Evolutionary conservation across 2,113 vertebrate species (phyloP).

Genomic region (Ranitomeya imitator): DNA sequence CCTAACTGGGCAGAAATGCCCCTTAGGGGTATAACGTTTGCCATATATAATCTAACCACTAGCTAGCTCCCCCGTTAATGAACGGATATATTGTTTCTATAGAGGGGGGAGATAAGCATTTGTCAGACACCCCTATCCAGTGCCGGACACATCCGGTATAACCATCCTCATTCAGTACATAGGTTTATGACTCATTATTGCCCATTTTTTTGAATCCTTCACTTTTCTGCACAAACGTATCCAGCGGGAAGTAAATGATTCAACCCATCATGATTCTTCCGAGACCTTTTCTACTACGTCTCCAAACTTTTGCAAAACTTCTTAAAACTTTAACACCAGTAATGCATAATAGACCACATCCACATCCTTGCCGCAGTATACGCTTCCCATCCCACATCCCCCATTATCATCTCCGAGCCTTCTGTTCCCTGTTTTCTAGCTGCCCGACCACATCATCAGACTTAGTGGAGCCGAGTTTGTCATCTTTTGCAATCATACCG

Average conservation of each 20-base stretch:
- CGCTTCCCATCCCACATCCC: background rate
- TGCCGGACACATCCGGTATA: too few relatives aligned
- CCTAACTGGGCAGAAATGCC: too few relatives aligned
- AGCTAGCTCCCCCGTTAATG: too few relatives aligned
- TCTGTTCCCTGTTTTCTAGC: background rate
- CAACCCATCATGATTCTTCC: background rate
- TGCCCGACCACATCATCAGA: background rate
- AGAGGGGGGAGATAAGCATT: too few relatives aligned
- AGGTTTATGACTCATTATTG: background rate
- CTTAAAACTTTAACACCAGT: background rate
- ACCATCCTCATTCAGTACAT: too few relatives aligned
- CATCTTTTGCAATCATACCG: background rate
- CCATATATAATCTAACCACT: too few relatives aligned
- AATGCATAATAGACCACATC: background rate
- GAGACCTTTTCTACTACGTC: background rate
- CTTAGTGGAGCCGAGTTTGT: background rate
- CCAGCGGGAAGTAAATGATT: background rate
- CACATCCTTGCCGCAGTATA: background rate
- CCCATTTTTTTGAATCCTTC: background rate
- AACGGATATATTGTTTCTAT: too few relatives aligned
- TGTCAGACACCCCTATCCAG: too few relatives aligned
- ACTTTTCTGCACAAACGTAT: background rate
- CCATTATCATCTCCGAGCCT: background rate
- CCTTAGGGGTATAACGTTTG: too few relatives aligned
- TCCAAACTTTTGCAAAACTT: background rate